phyloP scores from a whole-genome alignment of 2,888 invertebrate genomes.

The Drosophila setosimentum region DNA sequence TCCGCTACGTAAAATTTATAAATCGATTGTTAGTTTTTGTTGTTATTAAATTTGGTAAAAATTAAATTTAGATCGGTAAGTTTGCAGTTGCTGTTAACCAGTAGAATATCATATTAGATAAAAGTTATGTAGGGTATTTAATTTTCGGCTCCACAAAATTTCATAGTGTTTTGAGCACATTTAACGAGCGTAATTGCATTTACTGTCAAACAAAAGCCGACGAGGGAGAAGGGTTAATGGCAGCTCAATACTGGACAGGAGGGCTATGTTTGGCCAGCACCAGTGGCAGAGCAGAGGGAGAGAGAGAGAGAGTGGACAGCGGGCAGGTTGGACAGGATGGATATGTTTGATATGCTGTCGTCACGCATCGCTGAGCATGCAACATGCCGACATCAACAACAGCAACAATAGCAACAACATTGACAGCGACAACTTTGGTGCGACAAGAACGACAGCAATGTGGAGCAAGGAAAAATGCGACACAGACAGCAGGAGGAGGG shows the following conservation, averaged over 20 bases:
- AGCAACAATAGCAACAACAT: conserved; percentile 42
- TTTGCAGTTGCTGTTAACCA: neutral
- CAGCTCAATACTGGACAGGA: conserved; percentile 26
- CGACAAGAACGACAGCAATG: conserved; percentile 55
- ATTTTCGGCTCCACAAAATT: neutral
- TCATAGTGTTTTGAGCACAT: conserved; percentile 50
- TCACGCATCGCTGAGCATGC: conserved; percentile 79
- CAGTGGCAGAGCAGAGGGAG: neutral
- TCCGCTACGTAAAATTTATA: no score
- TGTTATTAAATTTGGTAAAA: no score
- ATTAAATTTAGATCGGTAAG: neutral
- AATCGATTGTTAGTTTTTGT: no score
- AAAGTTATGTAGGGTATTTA: neutral
- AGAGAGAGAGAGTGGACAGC: neutral
- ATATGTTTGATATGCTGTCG: conserved; percentile 77
- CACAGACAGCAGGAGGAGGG: conserved; percentile 11
- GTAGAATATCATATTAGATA: neutral
- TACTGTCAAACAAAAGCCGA: conserved; percentile 64
- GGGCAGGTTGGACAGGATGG: conserved; percentile 34
- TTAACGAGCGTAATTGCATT: conserved; percentile 73
- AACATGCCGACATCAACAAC: conserved; percentile 44
- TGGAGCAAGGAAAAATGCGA: conserved; percentile 68
- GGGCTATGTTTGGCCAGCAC: conserved; percentile 17
- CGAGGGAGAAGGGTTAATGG: conserved; percentile 6
- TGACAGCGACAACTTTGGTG: conserved; percentile 53